Conservation (phyloP, 2,797 vertebrate species). For the Enteromius unitaeniatus region DNA sequence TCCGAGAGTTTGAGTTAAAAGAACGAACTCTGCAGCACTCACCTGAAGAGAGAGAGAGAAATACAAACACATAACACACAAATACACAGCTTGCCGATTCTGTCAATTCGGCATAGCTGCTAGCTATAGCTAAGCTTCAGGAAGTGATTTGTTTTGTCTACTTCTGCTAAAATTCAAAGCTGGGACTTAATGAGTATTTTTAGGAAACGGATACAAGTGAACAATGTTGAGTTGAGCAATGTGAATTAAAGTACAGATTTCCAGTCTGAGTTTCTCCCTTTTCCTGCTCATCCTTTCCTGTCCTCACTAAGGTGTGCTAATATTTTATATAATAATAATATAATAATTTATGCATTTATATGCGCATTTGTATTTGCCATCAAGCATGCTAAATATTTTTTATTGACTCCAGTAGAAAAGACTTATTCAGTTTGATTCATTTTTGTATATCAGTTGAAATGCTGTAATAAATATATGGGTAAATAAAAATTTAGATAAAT, state of each 20-base stretch:
- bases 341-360: too few relatives aligned
- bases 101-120: neutral
- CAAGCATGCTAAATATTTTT: neutral
- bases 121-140: neutral
- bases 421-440: neutral
- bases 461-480: neutral
- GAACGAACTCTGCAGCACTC: neutral
- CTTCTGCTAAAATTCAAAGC: neutral
- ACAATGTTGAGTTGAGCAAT: neutral
- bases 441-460: neutral
- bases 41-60: slow-evolving; percentile 15
- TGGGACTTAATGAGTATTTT: neutral
- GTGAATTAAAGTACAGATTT: neutral
- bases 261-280: neutral
- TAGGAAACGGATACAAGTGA: neutral
- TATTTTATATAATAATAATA: too few relatives aligned
- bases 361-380: neutral
- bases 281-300: neutral
- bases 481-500: neutral
- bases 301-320: neutral
- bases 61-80: neutral
- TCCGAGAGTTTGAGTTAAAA: neutral
- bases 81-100: slow-evolving; percentile 5
- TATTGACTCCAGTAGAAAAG: neutral
- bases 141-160: neutral